These are phyloP conservation scores for Callocephalon fimbriatum DNA, from an alignment of 2,113 vertebrate genomes.

Conservation along the genomic window DNA sequence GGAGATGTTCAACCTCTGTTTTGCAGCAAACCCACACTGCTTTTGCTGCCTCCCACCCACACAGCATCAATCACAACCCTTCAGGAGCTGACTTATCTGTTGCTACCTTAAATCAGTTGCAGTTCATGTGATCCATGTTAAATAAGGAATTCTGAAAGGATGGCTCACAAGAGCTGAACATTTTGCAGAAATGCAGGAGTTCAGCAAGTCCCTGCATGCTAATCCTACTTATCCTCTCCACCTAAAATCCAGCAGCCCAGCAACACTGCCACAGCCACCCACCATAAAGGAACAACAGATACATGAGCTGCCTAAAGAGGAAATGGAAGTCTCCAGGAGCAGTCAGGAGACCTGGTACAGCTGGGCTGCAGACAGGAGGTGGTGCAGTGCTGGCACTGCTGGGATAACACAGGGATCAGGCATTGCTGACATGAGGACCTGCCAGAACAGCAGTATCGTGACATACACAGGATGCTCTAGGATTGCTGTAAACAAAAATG, in stretches of 20 bases:
- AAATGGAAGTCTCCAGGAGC: neutral
- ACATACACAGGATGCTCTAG: neutral
- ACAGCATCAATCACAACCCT: neutral
- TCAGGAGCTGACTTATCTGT: neutral
- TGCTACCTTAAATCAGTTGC: neutral
- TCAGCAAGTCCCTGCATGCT: neutral
- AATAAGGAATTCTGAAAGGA: neutral
- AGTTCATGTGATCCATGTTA: neutral
- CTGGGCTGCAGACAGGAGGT: neutral
- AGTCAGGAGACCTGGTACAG: neutral
- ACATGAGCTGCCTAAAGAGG: neutral
- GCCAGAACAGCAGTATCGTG: rapidly evolving
- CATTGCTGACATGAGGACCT: neutral
- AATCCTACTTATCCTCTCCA: neutral
- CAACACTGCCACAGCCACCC: neutral
- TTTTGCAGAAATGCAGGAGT: neutral
- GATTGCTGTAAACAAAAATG: neutral
- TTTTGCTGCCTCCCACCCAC: neutral
- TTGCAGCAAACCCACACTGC: neutral
- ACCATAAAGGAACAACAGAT: neutral
- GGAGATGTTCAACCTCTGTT: neutral
- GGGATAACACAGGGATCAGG: neutral
- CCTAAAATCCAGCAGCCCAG: neutral
- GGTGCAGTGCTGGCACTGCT: neutral
- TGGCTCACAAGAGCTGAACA: neutral